Base-by-base conservation (phyloP, 2,113 vertebrate genomes). In the Amblyopsis rosae region DNA sequence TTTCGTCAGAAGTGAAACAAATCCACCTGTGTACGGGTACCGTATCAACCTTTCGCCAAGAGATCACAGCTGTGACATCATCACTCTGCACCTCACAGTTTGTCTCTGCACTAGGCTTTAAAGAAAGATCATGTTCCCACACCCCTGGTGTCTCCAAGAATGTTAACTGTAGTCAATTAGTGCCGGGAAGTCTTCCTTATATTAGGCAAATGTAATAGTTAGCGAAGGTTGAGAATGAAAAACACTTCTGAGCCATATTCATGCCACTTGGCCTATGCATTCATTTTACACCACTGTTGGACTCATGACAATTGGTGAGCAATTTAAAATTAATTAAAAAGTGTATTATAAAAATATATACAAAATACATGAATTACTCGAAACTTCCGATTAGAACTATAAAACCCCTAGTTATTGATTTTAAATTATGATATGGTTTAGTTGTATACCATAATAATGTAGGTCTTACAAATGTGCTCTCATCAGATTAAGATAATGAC, bases 91-190 rank as follows among this genome's bases (percentile, higher is more conserved):
- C 63, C 70, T 51, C 67, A 71, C 51, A 64, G 62, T 61, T 67
- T 49, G 17, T 64, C 19, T 62, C 13, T 66, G 15, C 7, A 4
- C 6, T 33, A 49, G 48, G 48, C 67, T 83, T 78, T 83, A 73
- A 86, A 72, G 59, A 57, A 50, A 73, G 75, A 65, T 88, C 71
- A 70, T 51, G 62, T 86, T 76, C 47, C 83, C 72, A 75, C 68
- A 41, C 46, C 16, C 48, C 12, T 66, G 57, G 46, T 67, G 61
- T 64, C 82, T 16, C 62, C 62, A 58, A 49, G 45, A 45, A 8
- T 50, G 71, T 67, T 55, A 47, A 78, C 45, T 62, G 26, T 62
- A 41, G 35, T 5, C 47, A 76, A 69, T 80, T 81, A 61, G 32
- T 12, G 41, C 13, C 46, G n/a, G 15, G 70, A 65, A 77, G 65